phyloP scores from a whole-genome alignment of 2,888 invertebrate species.

The Aromia moschata region DNA sequence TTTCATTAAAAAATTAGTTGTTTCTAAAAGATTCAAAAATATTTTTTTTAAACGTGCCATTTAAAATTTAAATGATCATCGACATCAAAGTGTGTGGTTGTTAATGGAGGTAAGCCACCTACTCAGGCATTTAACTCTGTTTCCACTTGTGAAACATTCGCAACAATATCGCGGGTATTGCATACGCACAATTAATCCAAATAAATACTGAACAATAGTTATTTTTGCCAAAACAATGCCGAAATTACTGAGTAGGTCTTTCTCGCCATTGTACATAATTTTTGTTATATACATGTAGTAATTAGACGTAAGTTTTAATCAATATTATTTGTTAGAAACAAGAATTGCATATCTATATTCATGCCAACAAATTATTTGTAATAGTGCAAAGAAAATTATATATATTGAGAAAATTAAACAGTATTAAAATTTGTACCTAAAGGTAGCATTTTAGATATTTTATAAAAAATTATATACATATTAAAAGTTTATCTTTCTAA shows the following conservation, averaged over 20 bases:
- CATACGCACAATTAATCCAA: too few relatives aligned
- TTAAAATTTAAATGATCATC: conserved; percentile 46
- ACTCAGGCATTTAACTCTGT: too few relatives aligned
- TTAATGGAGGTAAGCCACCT: conserved; percentile 30
- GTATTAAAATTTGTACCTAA: conserved; percentile 65
- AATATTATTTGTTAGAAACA: conserved; percentile 50
- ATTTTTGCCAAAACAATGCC: background rate
- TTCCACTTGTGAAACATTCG: too few relatives aligned
- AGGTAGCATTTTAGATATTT: conserved; percentile 63
- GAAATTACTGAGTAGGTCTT: conserved; percentile 29
- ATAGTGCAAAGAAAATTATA: conserved; percentile 51
- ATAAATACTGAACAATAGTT: too few relatives aligned
- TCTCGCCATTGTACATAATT: conserved; percentile 42
- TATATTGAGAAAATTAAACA: conserved; percentile 59
- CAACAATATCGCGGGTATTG: too few relatives aligned
- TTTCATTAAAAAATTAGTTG: conserved; percentile 45
- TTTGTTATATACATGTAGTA: conserved; percentile 48
- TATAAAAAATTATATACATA: conserved; percentile 60
- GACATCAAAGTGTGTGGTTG: conserved; percentile 48
- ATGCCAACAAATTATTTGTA: conserved; percentile 56
- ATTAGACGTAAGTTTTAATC: conserved; percentile 48
- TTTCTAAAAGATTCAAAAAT: conserved; percentile 49
- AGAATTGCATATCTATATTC: conserved; percentile 60
- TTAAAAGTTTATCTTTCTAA: conserved; percentile 61
- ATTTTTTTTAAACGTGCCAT: conserved; percentile 57